Base-by-base conservation (phyloP, 2,888 invertebrate genomes). In the Epicampocera succincta region DNA sequence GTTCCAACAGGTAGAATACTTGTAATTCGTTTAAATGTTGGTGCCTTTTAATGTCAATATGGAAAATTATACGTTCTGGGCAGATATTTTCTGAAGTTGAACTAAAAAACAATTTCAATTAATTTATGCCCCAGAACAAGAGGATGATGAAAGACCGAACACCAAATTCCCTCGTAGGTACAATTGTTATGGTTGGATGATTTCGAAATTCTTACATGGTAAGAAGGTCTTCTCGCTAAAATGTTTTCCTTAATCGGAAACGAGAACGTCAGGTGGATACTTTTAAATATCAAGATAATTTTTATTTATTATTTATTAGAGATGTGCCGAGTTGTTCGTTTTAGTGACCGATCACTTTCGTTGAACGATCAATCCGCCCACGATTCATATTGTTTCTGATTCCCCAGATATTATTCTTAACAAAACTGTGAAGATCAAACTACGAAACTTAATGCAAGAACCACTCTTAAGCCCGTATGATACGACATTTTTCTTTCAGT, bases 1-100 rank as follows among this genome's bases (percentile, higher is more conserved):
- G 80, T 63, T 84, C 71, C 78, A 80, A 80, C 78, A 76, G 71
- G 52, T 75, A 79, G 46, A 33, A 42, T 25, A n/a, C n/a, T n/a
- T n/a, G n/a, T 1, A 58, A 54, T 60, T 48, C 58, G 29, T 48
- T 56, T 38, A 46, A 21, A 54, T 48, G 33, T 46, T 42, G 40
- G 6, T 38, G 38, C 44, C 25, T 40, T 21, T 54, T 50, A 33
- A 42, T 46, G 77, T 63, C 52, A 19, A 76, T 76, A 58, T 40
- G 33, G 60, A 68, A 60, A 52, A 58, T 3, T 5, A 25, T 25
- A 25, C 60, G 50, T 60, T 63, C 4, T 52, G 15, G 29, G 46
- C 9, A 38, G 17, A 19, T 46, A 15, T 42, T 72, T 21, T 52
- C 40, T 25, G n/a, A 25, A 40, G 48, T 21, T 65, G 2, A 50